These are phyloP conservation scores for Siphlonurus alternatus DNA, from an alignment of 2,888 invertebrate species.

Conservation along the genomic window DNA sequence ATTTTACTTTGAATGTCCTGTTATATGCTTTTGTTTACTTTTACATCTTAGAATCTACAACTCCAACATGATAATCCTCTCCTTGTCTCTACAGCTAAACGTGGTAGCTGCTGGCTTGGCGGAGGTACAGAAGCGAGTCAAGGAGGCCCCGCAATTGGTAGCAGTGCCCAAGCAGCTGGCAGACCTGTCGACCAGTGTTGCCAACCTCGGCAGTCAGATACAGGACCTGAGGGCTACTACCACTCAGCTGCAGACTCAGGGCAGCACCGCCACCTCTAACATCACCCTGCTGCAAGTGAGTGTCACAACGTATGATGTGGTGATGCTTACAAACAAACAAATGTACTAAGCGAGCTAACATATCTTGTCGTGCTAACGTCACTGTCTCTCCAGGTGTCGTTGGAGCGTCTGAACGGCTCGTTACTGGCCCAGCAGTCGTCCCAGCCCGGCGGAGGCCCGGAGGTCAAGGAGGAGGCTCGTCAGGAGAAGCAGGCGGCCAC, in stretches of 20 bases:
- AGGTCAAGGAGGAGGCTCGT: conserved; percentile 19
- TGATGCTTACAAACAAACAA: too few species aligned
- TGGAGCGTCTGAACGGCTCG: not conserved
- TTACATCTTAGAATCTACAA: too few species aligned
- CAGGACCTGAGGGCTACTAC: conserved; percentile 26
- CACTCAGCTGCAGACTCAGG: not conserved
- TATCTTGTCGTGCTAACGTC: too few species aligned
- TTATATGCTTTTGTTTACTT: too few species aligned
- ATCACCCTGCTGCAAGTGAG: not conserved
- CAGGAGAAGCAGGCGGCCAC: conserved; percentile 24
- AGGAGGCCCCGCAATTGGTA: conserved; percentile 39
- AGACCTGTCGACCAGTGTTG: conserved; percentile 37
- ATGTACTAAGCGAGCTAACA: too few species aligned
- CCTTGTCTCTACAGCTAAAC: conserved; percentile 30
- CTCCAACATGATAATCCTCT: too few species aligned
- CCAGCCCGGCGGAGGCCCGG: conserved; percentile 18
- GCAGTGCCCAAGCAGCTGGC: conserved; percentile 38
- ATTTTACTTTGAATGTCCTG: too few species aligned
- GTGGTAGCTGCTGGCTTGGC: conserved; percentile 30
- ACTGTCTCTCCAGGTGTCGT: not conserved
- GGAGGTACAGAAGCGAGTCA: conserved; percentile 37
- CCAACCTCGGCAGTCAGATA: conserved; percentile 42
- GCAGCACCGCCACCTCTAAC: not conserved
- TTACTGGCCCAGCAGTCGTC: not conserved
- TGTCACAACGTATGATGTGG: too few species aligned